Evolutionary conservation across 2,113 vertebrate species (phyloP), one percentile per base, ranked within the genome.

Genomic region (Eretmochelys imbricata): DNA sequence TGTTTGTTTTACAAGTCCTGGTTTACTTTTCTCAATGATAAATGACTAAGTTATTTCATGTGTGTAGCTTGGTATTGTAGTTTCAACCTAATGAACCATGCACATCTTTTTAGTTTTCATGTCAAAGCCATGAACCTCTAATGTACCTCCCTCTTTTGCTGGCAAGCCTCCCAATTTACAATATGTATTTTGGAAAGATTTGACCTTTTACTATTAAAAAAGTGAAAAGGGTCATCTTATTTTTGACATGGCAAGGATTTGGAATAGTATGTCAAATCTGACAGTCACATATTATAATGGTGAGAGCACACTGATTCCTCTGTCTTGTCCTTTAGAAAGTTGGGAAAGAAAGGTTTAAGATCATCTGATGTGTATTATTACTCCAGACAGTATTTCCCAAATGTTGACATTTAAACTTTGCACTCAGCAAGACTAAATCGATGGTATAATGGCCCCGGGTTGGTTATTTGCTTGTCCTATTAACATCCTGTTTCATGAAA

Each of bases 131-230:
- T 16, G 92, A 89, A 90, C 88, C 93, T 82, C 10, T 62, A 59
- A 48, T 54, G 22, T 62, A 84, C 42, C 80, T 85, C 49, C 76
- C 25, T 81, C 27, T 42, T 62, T 82, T 91, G 25, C 14, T 94
- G 48, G 76, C 82, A 97, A 95, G 54, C 49, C 86, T 88, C 8
- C 76, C 31, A 78, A 96, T 78, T 94, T 96, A 95, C 93, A 93
- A 92, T 80, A 96, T 89, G 92, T 97, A 91, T 95, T 90, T 92
- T 59, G 51, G 9, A 97, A 96, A 89, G 3, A 11, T 76, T 93
- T 72, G 80, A 82, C 80, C 9, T 3, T 88, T 93, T 65, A 54
- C 25, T 76, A 42, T 85, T 24, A 35, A 91, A 42, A 54, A 76
- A 48, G 82, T 53, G 9, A 54, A 54, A 22, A 54, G 53, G 65